Evolutionary conservation across 2,797 vertebrate genomes (phyloP), one percentile per base, ranked within the genome.

Genomic region (Serranus cabrilla): DNA sequence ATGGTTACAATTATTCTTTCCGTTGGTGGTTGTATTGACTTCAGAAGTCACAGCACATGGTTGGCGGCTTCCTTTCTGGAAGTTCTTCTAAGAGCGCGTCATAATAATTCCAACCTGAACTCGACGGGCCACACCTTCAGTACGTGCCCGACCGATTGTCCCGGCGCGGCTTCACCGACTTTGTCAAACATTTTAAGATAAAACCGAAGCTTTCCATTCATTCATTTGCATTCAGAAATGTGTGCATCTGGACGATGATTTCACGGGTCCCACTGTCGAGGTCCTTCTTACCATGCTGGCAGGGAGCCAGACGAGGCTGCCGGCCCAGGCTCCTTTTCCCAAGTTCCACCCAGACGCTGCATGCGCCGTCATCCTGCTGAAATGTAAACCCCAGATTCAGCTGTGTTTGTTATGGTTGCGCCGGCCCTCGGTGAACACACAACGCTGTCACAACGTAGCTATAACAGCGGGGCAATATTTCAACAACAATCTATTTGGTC

Each of bases 301-400:
- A 20, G 51, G 8, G 58, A 56, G 84, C 92, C 90, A 92, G 88
- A 37, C 55, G 47, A 78, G 81, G 81, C 87, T 86, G 85, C 79
- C 54, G 82, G 82, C 78, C 79, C 80, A 42, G 80, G 90, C 88
- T 91, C 88, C 80, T 83, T 89, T 91, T 83, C 86, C 87, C 71
- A 76, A 90, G 93, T 93, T 90, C 92, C 90, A 91, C 92, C 94
- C 91, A 90, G 86, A 87, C 83, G 64, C 90, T 87, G 92, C 85
- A 71, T 89, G 90, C 89, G 63, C 91, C 86, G 81, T 89, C 92
- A 92, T 92, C 91, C 91, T 84, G 90, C 93, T 94, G 93, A 94
- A 94, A 95, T 89, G 90, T 93, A 94, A 95, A 93, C 93, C 92
- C 84, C 85, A 81, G 76, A 86, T 90, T 94, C 93, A 92, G 92